Evolutionary conservation across 2,797 vertebrate species (phyloP), one percentile per base, ranked within the genome.

Genomic region (Discoglossus pictus): DNA sequence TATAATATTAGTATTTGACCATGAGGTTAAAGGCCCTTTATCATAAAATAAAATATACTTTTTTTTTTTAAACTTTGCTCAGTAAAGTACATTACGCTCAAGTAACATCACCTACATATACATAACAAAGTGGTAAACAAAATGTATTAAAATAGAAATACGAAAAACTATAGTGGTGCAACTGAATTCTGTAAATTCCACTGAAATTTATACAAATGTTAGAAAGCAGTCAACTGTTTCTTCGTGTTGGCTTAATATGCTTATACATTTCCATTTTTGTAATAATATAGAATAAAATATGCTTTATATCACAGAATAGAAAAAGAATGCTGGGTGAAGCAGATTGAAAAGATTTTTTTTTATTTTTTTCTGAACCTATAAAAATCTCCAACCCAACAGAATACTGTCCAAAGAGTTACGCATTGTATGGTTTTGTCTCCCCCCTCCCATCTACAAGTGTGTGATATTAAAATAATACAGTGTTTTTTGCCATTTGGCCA

Each of bases 11-110:
- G 94, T 95, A 96, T 98, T 92, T 90, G 93, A 96, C 95, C 96
- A 93, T 94, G 92, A 97, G 93, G 93, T 97, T 96, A 96, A 97
- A 97, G 95, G 93, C 93, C 95, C 91, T 96, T 95, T 96, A 96
- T 98, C 93, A 97, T 97, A 96, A 98, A 98, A 98, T 97, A 98
- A 98, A 98, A 97, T 97, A 96, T 96, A 97, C 89, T 96, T 97
- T 96, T 96, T 97, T 91, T 93, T 93, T 92, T 95, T 95, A 96
- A 96, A 97, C 92, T 98, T 96, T 98, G 93, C 93, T 96, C 93
- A 94, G 95, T 97, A 97, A 97, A 97, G 93, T 97, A 97, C 94
- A 97, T 96, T 94, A 96, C 92, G 91, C 93, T 98, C 94, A 97
- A 97, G 93, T 96, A 96, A 97, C 91, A 39, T 95, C 92, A 96